Evolutionary conservation across 1,140 invertebrate genomes (phyloP), one percentile per base, ranked within the genome.

Genomic region (Drosophila ercepeae): DNA sequence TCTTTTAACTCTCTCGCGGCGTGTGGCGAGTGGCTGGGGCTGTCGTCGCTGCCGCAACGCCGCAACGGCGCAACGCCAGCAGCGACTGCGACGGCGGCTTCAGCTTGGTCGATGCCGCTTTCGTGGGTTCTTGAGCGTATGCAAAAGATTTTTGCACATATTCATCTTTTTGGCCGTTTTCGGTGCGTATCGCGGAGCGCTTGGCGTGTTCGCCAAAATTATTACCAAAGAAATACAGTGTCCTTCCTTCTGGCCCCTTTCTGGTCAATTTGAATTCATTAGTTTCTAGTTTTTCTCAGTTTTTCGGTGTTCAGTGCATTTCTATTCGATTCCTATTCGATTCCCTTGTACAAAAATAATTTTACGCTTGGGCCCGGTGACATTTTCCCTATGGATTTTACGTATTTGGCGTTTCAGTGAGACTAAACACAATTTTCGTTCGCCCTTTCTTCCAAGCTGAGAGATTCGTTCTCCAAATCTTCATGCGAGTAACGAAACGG

Each of bases 81-180:
- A 14, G 19, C 61, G 78, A 53, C 57, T 41, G 61, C 70, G 69
- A 27, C 77, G 34, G 55, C 70, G 73, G 64, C 76, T 65, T 69
- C 45, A 65, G 63, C 77, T 71, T 46, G 78, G 61, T 57, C 44
- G 52, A 48, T 57, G 46, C 54, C 44, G 75, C 48, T 79, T 89
- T 79, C 79, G 84, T 89, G 88, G 88, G 88, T 90, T 90, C 88
- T 90, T 90, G 88, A 90, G 82, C 89, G 88, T 84, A 90, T 90
- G 82, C 89, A 89, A 90, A 90, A 90, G 89, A 90, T 90, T 90
- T 90, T 90, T 90, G 89, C 89, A 83, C 89, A 90, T 90, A 90
- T 90, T 90, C 89, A 90, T 90, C 89, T 90, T 90, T 90, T 90
- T 90, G 89, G 89, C 89, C 89, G 89, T 90, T 90, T 90, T 90